A percentile compares a stretch with the other conserved stretches of the same genome.
Evolutionary conservation across 2,113 vertebrate genomes (phyloP).

Genomic region (Halichoerus grypus): DNA sequence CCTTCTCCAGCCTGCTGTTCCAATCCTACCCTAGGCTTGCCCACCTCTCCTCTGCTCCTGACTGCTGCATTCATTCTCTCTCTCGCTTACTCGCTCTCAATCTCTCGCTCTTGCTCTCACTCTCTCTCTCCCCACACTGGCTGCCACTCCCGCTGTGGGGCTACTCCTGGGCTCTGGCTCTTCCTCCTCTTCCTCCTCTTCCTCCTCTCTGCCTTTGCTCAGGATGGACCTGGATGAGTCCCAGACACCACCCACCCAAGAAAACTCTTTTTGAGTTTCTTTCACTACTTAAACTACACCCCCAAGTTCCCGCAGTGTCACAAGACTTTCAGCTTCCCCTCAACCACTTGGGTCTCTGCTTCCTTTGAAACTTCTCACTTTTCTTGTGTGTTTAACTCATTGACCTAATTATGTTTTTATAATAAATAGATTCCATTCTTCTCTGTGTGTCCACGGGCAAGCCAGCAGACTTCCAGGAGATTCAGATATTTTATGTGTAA

Average conservation of each 20-base stretch:
- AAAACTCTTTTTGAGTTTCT: neutral
- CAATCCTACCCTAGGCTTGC: neutral
- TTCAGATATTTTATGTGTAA: neutral
- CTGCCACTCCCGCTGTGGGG: too few relatives aligned
- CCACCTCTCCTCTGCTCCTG: accelerated
- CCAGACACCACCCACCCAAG: neutral
- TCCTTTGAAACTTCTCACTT: neutral
- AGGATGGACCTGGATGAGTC: neutral
- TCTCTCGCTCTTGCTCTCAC: neutral
- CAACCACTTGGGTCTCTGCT: neutral
- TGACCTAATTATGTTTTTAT: neutral
- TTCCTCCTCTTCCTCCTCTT: neutral
- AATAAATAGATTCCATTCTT: neutral
- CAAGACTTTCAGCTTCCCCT: neutral
- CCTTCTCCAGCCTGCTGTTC: neutral
- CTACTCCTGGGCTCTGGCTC: neutral
- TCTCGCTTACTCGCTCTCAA: neutral
- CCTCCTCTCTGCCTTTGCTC: neutral
- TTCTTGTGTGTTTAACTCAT: neutral
- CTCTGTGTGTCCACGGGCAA: neutral
- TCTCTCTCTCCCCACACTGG: accelerated
- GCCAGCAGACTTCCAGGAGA: neutral
- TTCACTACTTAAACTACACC: neutral
- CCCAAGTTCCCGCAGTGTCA: neutral
- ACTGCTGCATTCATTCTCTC: too few relatives aligned